Evolutionary conservation across 2,797 vertebrate species (phyloP), one percentile per base, ranked within the genome.

Genomic region (Parauchenoglanis ngamensis): DNA sequence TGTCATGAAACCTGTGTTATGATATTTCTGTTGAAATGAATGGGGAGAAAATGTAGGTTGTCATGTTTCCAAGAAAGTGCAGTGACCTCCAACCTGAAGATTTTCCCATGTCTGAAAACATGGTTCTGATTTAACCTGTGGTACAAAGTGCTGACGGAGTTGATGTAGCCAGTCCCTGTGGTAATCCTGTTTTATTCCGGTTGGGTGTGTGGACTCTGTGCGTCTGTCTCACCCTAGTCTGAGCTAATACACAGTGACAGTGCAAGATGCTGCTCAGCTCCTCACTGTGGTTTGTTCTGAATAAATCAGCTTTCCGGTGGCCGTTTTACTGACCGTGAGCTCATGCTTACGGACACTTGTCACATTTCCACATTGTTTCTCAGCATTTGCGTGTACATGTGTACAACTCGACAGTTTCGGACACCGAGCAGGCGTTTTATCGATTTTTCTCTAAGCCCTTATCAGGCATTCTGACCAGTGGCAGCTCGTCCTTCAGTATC

Each of bases 171-270:
- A 28, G n/a, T 57, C 46, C n/a, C 25, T 79, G 54, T 63, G 73
- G 1, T 84, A 84, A 46, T 87, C 81, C 72, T 46, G 4, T 87
- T 77, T 79, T 46, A 59, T 35, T 68, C 49, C 23, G 8, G 56
- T 11, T 81, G 28, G 4, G 40, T 80, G 46, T 65, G 25, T 28
- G 31, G 73, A 25, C 46, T 49, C 87, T 80, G 44, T 28, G 35
- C 8, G 63, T 84, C 54, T 87, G 63, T 73, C 85, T 83, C 67
- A 90, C 1, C 85, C 90, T 85, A 83, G 83, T 92, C 93, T 92
- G 91, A 90, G 21, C 91, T 95, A 95, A 96, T 92, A 13, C 28
- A 88, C 65, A 82, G 3, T 93, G 94, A 94, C 95, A 93, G 93
- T 90, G 90, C 93, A 92, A 93, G 93, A 94, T 93, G 93, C 91